Base-by-base conservation (phyloP, 35 echinoderm and acorn worm genomes). In the Ophiothrix spiculata region DNA sequence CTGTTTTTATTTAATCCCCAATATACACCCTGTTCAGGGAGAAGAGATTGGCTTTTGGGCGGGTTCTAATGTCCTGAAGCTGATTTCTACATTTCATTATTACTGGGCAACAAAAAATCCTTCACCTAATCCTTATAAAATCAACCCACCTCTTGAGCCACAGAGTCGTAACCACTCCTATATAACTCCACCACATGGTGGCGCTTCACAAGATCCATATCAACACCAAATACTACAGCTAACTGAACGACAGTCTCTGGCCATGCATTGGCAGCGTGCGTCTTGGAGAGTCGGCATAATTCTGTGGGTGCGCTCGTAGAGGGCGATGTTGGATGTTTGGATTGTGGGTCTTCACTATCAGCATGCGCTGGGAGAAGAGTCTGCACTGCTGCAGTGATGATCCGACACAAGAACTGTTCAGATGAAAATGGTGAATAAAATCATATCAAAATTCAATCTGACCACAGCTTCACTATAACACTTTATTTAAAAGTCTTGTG, bases 131-230 rank as follows among this genome's bases (percentile, higher is more conserved):
- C n/a, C n/a, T n/a, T n/a, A n/a, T n/a, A n/a, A n/a, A n/a, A n/a
- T 19, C 36, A 25, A 64, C 90, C 56, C 25, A 94, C 96, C 96
- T 99, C 96, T 39, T 94, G 89, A n/a, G 89, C 92, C 33, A 94
- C 75, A 33, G 77, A 80, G 74, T 99, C 96, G 87, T 99, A 99
- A 6, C 96, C 96, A 75, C 91, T 92, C 42, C 76, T 90, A 56
- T 94, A 99, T 60, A 99, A 83, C 86, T 99, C 88, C 60, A 89
- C 91, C 6, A 92, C 89, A 84, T 94, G 89, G 64, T 92, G 96
- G 64, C 88, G 80, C 79, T 99, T 99, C 31, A 99, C 42, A 11
- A 56, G 33, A 54, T 99, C 96, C 8, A 84, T 78, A 75, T 94
- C 96, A 8, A 94, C 92, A 77, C 80, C 74, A 28, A 91, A 83